Conservation (phyloP, 2,113 vertebrate genomes). For the Otocyon megalotis region DNA sequence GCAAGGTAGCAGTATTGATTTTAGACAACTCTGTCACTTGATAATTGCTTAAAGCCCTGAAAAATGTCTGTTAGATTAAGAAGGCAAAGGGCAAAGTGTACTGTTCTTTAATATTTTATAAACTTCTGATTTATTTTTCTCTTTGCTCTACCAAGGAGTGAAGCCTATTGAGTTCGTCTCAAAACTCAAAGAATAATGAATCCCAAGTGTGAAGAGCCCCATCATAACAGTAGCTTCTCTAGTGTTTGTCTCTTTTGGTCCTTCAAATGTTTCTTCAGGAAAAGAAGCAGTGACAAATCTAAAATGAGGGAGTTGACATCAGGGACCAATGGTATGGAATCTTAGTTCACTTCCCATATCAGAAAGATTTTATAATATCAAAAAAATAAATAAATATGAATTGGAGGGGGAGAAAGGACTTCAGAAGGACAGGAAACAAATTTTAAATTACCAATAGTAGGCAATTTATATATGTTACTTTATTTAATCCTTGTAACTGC, state of each 20-base stretch:
- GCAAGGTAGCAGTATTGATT: conserved; percentile 75
- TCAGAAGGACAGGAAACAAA: neutral
- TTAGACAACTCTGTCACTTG: conserved; percentile 61
- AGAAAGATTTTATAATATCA: neutral
- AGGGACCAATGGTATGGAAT: neutral
- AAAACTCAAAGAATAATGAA: conserved; percentile 49
- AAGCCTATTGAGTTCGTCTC: neutral
- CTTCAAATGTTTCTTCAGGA: conserved; percentile 29
- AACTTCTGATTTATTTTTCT: conserved; percentile 51
- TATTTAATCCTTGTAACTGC: neutral
- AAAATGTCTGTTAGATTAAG: conserved; percentile 55
- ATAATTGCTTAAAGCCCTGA: conserved; percentile 65
- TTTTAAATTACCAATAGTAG: neutral
- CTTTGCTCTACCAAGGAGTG: conserved; percentile 43
- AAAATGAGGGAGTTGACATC: neutral
- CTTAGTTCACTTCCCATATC: neutral
- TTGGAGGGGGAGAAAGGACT: neutral
- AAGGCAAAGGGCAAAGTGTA: conserved; percentile 69
- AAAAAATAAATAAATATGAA: conserved; percentile 28
- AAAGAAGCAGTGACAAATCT: conserved; percentile 17
- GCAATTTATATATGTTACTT: neutral
- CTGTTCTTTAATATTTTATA: conserved; percentile 55
- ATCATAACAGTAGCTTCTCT: conserved; percentile 1
- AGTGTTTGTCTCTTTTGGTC: conserved; percentile 39
- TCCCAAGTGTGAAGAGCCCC: neutral